Evolutionary conservation across 2,797 vertebrate genomes (phyloP), one percentile per base, ranked within the genome.

Genomic region (Nannoperca australis): DNA sequence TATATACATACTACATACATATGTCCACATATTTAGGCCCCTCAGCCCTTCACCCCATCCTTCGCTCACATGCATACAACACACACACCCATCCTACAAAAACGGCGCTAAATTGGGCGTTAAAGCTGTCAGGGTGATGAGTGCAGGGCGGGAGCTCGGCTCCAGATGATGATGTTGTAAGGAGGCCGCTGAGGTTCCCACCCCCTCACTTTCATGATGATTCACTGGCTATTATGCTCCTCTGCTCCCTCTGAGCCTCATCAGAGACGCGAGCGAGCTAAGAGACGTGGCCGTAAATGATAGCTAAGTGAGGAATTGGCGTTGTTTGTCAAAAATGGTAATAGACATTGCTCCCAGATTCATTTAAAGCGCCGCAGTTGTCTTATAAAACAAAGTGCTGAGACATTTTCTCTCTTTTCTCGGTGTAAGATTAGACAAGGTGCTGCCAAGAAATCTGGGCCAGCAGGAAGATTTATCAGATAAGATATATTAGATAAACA

Each of bases 61-160:
- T 24, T n/a, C 10, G 10, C 36, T 20, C 44, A 36, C 55, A 9
- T 7, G 32, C 42, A n/a, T 34, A 36, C 62, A 69, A 69, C 36
- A 78, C 51, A 50, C 20, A 49, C 36, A 51, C 12, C 32, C 38
- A 64, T 34, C 15, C 59, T 27, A 65, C 63, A 82, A 82, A 85
- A 83, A 70, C 50, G 70, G 53, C 24, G 20, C 86, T 94, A 94
- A 92, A 91, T 85, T 84, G 90, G 79, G 81, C 66, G 54, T 88
- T 94, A 90, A 91, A 93, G 89, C 89, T 83, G 91, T 93, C 92
- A 90, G 71, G 56, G 69, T 83, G 86, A 90, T 78, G 87, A 89
- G 85, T 70, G 61, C 82, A 68, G 81, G 86, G 87, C 62, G 56
- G 80, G 78, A 77, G 75, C 85, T 73, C 7, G 32, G 73, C 75